Conservation (phyloP, 2,888 invertebrate genomes). For the Platynereis dumerilii region DNA sequence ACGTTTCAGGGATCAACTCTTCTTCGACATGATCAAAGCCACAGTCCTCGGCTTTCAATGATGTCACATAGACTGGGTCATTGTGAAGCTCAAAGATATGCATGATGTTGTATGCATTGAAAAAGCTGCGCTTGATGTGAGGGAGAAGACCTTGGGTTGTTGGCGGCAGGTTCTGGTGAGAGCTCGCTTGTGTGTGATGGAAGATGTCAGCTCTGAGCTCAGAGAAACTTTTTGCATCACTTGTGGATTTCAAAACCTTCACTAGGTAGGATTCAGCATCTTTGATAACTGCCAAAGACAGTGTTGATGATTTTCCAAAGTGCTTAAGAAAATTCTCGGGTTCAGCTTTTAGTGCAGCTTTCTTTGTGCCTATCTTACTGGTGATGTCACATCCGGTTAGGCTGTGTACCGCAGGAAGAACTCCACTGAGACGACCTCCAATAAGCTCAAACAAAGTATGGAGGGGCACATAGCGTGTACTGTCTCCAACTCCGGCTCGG, state of each 20-base stretch:
- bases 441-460: conserved; percentile 14
- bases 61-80: background rate
- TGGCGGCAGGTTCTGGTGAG: conserved; percentile 14
- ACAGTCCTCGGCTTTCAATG: too few relatives aligned
- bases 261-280: conserved; percentile 14
- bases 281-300: conserved; percentile 1
- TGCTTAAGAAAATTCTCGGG: conserved; percentile 16
- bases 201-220: conserved; percentile 5
- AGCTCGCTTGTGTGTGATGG: background rate
- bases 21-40: too few relatives aligned
- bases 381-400: conserved; percentile 24
- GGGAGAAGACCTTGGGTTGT: conserved; percentile 21
- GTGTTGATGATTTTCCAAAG: conserved; percentile 1
- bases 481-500: conserved; percentile 20
- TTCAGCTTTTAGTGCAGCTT: conserved; percentile 20
- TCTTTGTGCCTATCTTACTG: conserved; percentile 19
- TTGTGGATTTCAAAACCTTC: conserved; percentile 18
- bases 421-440: conserved; percentile 14
- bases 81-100: conserved; percentile 14
- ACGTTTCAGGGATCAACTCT: too few relatives aligned
- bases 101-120: conserved; percentile 14
- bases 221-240: conserved; percentile 11
- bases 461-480: background rate
- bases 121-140: conserved; percentile 18
- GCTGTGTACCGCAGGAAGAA: conserved; percentile 16